Evolutionary conservation across 2,113 vertebrate species (phyloP).

Genomic region (Nothobranchius furzeri): DNA sequence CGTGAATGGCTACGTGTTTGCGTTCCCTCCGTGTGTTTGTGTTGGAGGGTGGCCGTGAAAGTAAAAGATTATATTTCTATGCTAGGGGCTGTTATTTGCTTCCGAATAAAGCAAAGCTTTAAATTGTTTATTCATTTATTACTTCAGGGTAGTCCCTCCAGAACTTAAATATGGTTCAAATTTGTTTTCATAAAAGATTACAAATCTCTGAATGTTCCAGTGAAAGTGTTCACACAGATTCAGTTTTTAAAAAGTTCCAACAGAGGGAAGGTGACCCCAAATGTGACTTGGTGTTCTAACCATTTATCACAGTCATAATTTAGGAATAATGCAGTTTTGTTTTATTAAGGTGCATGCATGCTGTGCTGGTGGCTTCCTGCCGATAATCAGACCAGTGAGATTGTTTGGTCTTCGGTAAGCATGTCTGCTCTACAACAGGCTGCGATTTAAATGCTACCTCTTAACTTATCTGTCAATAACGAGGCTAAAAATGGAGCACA

Average conservation of each 20-base stretch:
- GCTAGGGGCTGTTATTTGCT: constrained; percentile 21
- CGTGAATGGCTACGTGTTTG: not conserved
- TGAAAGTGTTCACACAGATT: constrained; percentile 12
- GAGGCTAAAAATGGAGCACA: constrained; percentile 64
- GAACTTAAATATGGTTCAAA: constrained; percentile 45
- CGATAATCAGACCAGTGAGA: constrained; percentile 39
- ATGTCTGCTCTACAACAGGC: constrained; percentile 25
- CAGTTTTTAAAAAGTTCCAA: constrained; percentile 28
- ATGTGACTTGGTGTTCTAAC: not conserved
- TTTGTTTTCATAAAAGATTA: constrained; percentile 52
- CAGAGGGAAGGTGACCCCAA: constrained; percentile 16
- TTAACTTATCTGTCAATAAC: constrained; percentile 57
- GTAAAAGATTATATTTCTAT: constrained; percentile 35
- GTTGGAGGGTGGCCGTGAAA: constrained; percentile 4
- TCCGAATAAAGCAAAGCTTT: constrained; percentile 13
- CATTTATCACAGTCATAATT: not conserved
- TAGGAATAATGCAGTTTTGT: constrained; percentile 12
- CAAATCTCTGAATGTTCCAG: constrained; percentile 13
- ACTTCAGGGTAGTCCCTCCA: constrained; percentile 11
- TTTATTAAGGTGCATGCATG: constrained; percentile 21
- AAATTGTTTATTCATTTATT: constrained; percentile 18
- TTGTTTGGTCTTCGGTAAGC: constrained; percentile 27
- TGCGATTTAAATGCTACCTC: constrained; percentile 45
- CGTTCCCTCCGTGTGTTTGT: constrained; percentile 2
- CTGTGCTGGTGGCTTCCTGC: constrained; percentile 27